Conservation (phyloP, 2,797 vertebrate species). For the Enteromius unitaeniatus region DNA sequence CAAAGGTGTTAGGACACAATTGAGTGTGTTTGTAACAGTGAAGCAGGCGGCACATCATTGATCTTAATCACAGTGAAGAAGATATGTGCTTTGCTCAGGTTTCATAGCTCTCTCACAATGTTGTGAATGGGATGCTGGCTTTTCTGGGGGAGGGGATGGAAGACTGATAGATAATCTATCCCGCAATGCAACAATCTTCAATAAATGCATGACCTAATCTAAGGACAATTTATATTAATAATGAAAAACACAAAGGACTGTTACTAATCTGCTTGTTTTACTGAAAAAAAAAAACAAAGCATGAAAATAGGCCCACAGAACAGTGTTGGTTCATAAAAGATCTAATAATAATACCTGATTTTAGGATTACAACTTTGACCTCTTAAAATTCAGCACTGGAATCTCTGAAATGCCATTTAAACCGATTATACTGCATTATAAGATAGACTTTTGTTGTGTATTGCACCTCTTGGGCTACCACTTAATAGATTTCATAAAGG, state of each 20-base stretch:
- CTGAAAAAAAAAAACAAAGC: constrained; percentile 31
- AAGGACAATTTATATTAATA: constrained; percentile 23
- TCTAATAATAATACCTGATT: constrained; percentile 68
- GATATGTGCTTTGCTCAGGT: neutral
- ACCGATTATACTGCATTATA: constrained; percentile 70
- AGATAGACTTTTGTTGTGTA: constrained; percentile 72
- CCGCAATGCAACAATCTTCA: neutral
- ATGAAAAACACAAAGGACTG: constrained; percentile 34
- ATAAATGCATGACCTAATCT: constrained; percentile 31
- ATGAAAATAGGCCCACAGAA: constrained; percentile 59
- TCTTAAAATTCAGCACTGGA: constrained; percentile 65
- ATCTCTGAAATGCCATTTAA: constrained; percentile 66
- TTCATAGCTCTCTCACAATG: constrained; percentile 9
- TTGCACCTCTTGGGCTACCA: constrained; percentile 64
- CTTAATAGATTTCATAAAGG: constrained; percentile 70
- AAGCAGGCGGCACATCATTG: neutral
- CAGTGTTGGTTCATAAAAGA: constrained; percentile 62
- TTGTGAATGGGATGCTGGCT: constrained; percentile 19
- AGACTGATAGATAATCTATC: neutral
- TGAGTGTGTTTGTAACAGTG: neutral
- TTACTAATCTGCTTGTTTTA: constrained; percentile 36
- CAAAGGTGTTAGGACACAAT: neutral
- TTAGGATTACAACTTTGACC: constrained; percentile 72
- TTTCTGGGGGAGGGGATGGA: neutral
- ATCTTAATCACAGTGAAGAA: neutral